These are phyloP conservation scores for Pristiophorus japonicus DNA, from an alignment of 2,113 vertebrate genomes.

Conservation along the genomic window DNA sequence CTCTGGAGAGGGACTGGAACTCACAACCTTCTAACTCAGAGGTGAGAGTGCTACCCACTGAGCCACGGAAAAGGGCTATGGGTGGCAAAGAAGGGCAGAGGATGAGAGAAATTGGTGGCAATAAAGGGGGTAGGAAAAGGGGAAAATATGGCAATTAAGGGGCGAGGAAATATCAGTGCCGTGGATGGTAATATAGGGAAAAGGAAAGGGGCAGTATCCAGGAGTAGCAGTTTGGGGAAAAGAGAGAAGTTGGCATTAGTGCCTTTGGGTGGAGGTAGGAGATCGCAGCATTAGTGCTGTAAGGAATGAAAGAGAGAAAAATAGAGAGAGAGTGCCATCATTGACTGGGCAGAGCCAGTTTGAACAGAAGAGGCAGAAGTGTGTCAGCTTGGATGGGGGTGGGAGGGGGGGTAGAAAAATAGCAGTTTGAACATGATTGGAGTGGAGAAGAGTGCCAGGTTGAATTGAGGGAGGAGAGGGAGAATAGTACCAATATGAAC, in stretches of 20 bases:
- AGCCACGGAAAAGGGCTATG: no score
- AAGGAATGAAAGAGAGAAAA: not conserved
- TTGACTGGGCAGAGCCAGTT: not conserved
- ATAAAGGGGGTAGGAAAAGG: no score
- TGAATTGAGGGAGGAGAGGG: not conserved
- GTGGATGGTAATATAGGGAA: not conserved
- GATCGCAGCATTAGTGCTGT: not conserved
- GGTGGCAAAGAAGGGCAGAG: no score
- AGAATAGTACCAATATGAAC: not conserved
- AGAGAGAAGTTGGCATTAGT: not conserved
- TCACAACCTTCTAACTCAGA: no score
- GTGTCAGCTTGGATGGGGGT: not conserved
- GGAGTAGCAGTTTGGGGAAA: not conserved
- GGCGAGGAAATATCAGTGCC: not conserved
- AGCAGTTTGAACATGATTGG: not conserved
- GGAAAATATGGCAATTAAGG: not conserved
- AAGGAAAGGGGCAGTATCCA: not conserved
- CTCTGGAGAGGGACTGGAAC: no score
- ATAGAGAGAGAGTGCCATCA: not conserved
- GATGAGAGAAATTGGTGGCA: no score
- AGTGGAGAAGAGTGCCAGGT: not conserved
- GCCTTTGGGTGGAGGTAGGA: not conserved
- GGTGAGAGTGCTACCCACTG: no score
- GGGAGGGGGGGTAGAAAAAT: not conserved
- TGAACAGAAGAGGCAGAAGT: not conserved